Evolutionary conservation across 23 tunicate species (phyloP), one percentile per base, ranked within the genome.

Genomic region (Ascidia mentula): DNA sequence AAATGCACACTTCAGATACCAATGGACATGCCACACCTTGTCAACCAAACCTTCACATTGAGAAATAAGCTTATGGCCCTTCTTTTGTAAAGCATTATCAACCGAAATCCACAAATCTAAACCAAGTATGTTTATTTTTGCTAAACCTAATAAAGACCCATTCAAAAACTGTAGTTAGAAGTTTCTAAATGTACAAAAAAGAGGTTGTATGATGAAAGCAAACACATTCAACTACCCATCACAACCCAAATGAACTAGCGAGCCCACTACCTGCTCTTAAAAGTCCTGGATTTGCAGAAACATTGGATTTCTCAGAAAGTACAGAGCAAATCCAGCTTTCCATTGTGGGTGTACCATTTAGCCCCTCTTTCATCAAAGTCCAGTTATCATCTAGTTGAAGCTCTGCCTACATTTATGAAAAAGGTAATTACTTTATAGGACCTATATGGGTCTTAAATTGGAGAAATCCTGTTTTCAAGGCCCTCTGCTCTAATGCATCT

Each of bases 321-420:
- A 61, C 75, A 28, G 69, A 33, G 42, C 37, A 59, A 38, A 88
- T 77, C 89, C 93, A 88, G 9, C 77, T 88, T 28, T 69, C 80
- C 8, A 84, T 88, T 13, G 79, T 31, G n/a, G 93, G 93, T 17
- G 89, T 84, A 20, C 39, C 78, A 12, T 70, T 59, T 26, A 76
- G 13, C n/a, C 89, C 93, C 3, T 35, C 40, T 39, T 84, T 88
- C 93, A 88, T 88, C 34, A 88, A 72, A 3, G 40, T 83, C 88
- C 65, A 53, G 1, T 53, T 53, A 20, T 53, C 13, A 9, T 53
- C 7, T 3, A 53, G 65, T 1, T 53, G 12, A 3, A 53, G 65
- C 13, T 53, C 65, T 53, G 65, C 13, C 65, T 53, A 53, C 12
- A 53, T 53, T 9, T 9, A 20, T 12, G 24, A 53, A 53, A 53